Conservation (phyloP, 2,797 vertebrate species). For the Distichodus sexfasciatus region DNA sequence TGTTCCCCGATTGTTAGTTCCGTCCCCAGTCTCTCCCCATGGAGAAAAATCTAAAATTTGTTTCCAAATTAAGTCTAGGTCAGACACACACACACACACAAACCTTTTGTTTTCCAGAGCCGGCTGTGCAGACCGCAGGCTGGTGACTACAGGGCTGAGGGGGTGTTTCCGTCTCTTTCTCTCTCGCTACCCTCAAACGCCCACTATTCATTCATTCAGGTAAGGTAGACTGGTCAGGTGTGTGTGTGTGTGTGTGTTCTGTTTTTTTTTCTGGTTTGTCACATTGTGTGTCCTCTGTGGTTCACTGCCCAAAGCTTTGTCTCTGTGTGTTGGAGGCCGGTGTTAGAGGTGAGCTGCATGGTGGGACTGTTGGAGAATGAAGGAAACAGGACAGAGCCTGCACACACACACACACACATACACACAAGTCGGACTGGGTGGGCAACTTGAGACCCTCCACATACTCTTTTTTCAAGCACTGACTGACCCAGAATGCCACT, state of each 20-base stretch:
- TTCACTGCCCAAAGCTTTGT: constrained; percentile 44
- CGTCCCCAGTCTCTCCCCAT: too few species aligned
- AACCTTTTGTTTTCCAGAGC: too few species aligned
- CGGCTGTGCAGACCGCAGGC: too few species aligned
- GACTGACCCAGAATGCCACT: constrained; percentile 13
- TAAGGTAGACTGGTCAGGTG: too few species aligned
- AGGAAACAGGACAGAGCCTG: constrained; percentile 58
- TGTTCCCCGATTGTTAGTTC: too few species aligned
- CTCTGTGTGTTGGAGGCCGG: constrained; percentile 46
- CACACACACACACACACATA: constrained; percentile 41
- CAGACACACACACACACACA: too few species aligned
- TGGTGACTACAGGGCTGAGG: too few species aligned
- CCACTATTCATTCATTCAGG: too few species aligned
- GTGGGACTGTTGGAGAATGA: constrained; percentile 57
- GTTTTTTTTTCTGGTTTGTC: constrained; percentile 43
- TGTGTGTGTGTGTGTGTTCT: constrained; percentile 12
- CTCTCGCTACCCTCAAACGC: too few species aligned
- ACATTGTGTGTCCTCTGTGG: constrained; percentile 51
- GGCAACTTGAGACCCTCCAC: constrained; percentile 25
- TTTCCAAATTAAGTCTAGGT: too few species aligned
- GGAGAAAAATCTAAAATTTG: too few species aligned
- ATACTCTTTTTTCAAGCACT: constrained; percentile 18
- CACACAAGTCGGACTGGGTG: constrained; percentile 43
- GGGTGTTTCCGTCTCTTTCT: too few species aligned
- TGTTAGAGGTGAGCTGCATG: constrained; percentile 23